Percentiles rank a stretch among this genome's conserved stretches.
These are phyloP conservation scores for Callipepla squamata DNA, from an alignment of 2,113 vertebrate genomes.

Conservation along the genomic window DNA sequence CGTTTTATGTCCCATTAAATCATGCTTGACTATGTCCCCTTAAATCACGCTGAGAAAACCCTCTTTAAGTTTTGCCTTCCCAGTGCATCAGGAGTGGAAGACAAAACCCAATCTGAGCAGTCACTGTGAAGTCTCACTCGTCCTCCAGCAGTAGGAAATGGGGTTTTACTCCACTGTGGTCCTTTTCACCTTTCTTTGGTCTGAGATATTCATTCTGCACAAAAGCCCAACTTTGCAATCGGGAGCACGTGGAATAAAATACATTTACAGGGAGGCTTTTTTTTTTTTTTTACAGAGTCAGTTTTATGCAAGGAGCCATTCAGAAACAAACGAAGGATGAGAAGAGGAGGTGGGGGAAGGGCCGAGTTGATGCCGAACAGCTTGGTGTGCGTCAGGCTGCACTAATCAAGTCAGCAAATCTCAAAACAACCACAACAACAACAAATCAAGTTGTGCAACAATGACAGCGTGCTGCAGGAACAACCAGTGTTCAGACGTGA, in stretches of 20 bases:
- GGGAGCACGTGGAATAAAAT: background rate
- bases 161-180: background rate
- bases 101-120: background rate
- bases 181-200: rapidly evolving
- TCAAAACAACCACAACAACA: conserved; percentile 41
- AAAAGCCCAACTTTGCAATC: background rate
- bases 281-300: background rate
- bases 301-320: background rate
- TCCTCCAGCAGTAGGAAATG: background rate
- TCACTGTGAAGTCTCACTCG: rapidly evolving
- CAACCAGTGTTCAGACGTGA: background rate
- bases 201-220: background rate
- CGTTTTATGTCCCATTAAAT: conserved; percentile 52
- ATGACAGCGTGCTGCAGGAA: conserved; percentile 34
- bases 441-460: conserved; percentile 50
- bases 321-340: conserved; percentile 1
- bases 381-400: conserved; percentile 28
- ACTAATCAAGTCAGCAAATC: conserved; percentile 73
- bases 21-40: background rate
- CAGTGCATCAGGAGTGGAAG: background rate
- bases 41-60: conserved; percentile 32
- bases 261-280: rapidly evolving
- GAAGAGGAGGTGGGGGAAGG: background rate
- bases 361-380: conserved; percentile 62
- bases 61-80: background rate